These are phyloP conservation scores for Karalla daura DNA, from an alignment of 2,797 vertebrate genomes.

Conservation along the genomic window DNA sequence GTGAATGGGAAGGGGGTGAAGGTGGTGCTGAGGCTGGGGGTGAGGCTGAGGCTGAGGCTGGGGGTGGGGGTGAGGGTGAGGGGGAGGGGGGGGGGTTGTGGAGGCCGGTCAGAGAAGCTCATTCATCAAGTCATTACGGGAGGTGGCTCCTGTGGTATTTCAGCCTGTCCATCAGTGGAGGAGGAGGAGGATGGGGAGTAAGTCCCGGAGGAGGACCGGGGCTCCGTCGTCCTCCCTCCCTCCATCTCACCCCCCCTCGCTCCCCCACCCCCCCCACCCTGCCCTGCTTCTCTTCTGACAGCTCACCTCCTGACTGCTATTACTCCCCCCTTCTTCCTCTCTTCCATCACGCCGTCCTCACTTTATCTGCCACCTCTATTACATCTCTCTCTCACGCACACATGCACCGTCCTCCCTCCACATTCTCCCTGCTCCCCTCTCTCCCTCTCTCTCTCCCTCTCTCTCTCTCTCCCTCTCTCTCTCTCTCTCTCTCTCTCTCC, in stretches of 20 bases:
- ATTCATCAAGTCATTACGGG: constrained; percentile 87
- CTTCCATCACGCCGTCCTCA: constrained; percentile 67
- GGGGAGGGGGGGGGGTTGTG: constrained; percentile 3
- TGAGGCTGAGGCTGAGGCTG: no score
- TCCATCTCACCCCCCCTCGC: constrained; percentile 22
- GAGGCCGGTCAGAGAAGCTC: constrained; percentile 71
- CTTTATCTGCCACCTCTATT: constrained; percentile 73
- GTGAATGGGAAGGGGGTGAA: constrained; percentile 15
- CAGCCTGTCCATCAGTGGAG: constrained; percentile 70
- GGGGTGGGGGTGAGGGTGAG: no score
- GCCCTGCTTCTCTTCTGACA: constrained; percentile 67
- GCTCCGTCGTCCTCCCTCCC: constrained; percentile 45
- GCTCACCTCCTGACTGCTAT: constrained; percentile 77
- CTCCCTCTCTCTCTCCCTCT: constrained; percentile 69
- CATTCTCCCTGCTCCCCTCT: constrained; percentile 55
- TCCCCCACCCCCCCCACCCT: constrained; percentile 1
- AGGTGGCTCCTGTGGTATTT: constrained; percentile 84
- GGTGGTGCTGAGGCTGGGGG: constrained; percentile 17
- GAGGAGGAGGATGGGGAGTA: constrained; percentile 59
- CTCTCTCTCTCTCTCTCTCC: constrained; percentile 49
- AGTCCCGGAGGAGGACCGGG: constrained; percentile 75
- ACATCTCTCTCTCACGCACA: constrained; percentile 53
- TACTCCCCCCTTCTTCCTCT: constrained; percentile 69
- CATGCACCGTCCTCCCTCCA: constrained; percentile 32
- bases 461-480: constrained; percentile 65